These are phyloP conservation scores for Alaudala cheleensis DNA, from an alignment of 2,113 vertebrate genomes.

Conservation along the genomic window DNA sequence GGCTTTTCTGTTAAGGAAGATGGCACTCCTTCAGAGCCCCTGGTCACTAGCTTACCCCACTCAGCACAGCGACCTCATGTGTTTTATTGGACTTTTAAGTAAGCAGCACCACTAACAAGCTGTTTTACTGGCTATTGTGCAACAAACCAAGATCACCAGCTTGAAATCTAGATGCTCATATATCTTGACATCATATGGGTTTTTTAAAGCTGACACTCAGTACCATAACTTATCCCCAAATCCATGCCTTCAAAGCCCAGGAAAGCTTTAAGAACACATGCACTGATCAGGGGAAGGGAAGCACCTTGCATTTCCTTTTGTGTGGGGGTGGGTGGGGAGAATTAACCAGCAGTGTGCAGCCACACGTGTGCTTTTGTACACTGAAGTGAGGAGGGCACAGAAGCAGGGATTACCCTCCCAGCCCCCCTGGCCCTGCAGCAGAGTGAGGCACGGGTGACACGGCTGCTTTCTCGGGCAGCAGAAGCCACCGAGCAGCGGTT, in stretches of 20 bases:
- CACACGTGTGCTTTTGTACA: background rate
- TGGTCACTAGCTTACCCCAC: background rate
- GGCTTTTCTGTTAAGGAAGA: background rate
- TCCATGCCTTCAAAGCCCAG: background rate
- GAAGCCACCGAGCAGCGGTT: rapidly evolving
- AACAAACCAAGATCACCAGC: background rate
- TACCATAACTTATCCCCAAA: background rate
- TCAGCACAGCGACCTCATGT: rapidly evolving
- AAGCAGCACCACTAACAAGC: background rate
- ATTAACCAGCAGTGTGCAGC: background rate
- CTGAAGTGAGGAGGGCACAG: background rate
- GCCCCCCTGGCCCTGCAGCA: background rate
- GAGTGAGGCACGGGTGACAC: rapidly evolving
- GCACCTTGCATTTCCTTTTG: background rate
- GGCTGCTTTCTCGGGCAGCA: background rate
- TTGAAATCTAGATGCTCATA: background rate
- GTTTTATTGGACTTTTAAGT: background rate
- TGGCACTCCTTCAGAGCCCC: background rate
- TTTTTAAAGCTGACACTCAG: background rate
- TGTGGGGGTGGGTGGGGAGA: rapidly evolving
- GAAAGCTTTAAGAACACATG: rapidly evolving
- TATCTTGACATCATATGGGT: background rate
- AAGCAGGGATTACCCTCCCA: background rate
- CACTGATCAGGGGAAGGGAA: background rate
- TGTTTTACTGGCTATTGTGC: background rate